Evolutionary conservation across 2,113 vertebrate genomes (phyloP).

Genomic region (Oryzias javanicus): DNA sequence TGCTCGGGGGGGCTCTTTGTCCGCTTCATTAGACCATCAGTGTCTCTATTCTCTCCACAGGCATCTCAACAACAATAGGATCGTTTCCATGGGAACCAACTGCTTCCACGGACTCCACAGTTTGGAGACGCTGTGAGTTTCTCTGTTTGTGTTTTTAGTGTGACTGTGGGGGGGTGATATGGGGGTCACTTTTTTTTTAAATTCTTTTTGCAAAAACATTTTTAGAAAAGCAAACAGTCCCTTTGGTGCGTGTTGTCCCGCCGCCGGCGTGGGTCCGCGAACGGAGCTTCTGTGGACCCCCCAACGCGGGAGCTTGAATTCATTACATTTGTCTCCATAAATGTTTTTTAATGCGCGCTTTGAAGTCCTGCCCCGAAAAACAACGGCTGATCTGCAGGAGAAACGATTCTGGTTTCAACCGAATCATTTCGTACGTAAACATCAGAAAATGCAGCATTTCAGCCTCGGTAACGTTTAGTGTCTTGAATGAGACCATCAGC

Average conservation of each 20-base stretch:
- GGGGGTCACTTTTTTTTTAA: slow-evolving; percentile 1
- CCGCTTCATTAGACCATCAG: slow-evolving; percentile 65
- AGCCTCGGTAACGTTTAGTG: no score
- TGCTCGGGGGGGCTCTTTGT: slow-evolving; percentile 46
- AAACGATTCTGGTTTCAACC: background rate
- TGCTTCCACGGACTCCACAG: slow-evolving; percentile 88
- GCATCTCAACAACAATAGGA: slow-evolving; percentile 92
- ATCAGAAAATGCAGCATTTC: no score
- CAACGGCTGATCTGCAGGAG: background rate
- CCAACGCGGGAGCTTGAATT: no score
- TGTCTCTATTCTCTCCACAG: slow-evolving; percentile 75
- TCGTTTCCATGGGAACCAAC: slow-evolving; percentile 84
- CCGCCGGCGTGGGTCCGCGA: no score
- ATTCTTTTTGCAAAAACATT: no score
- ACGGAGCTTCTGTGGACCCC: no score
- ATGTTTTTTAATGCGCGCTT: no score
- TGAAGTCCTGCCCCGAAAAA: no score
- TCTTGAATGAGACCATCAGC: no score
- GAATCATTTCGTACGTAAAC: background rate
- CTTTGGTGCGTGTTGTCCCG: no score
- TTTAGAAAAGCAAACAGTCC: no score
- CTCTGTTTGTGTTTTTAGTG: slow-evolving; percentile 34
- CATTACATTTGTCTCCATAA: no score
- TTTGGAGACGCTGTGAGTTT: slow-evolving; percentile 91
- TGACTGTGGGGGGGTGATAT: slow-evolving; percentile 8